These are phyloP conservation scores for Lycophotia porphyrea DNA, from an alignment of 2,888 invertebrate genomes.

Conservation along the genomic window DNA sequence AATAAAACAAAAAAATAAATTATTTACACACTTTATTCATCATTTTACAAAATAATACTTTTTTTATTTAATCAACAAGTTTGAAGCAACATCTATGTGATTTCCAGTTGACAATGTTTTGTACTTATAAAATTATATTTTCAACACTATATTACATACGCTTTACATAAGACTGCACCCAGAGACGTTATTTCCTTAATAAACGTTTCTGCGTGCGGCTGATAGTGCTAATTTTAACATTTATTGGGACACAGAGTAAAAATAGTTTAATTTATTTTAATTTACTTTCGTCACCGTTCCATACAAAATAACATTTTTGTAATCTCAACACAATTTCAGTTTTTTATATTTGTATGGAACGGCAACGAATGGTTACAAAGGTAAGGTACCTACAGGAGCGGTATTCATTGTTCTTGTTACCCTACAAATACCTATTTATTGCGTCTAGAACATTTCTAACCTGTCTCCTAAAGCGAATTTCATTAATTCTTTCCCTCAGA, in stretches of 20 bases:
- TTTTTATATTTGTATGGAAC: conserved; percentile 34
- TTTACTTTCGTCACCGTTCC: neutral
- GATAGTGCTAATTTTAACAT: conserved; percentile 23
- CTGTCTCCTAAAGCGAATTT: conserved; percentile 5
- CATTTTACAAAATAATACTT: conserved; percentile 87
- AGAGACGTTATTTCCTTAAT: conserved; percentile 6
- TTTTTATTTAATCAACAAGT: conserved; percentile 75
- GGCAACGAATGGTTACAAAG: neutral
- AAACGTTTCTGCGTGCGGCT: conserved; percentile 25
- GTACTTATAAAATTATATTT: conserved; percentile 75
- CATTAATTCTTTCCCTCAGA: neutral
- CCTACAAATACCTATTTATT: conserved; percentile 24
- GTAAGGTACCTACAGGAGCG: neutral
- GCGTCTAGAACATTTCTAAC: conserved; percentile 8
- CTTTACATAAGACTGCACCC: conserved; percentile 22
- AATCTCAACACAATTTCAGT: neutral
- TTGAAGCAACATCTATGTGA: conserved; percentile 74
- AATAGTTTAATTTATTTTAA: conserved; percentile 21
- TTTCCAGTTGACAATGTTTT: conserved; percentile 72
- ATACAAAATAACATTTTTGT: conserved; percentile 6
- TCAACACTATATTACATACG: conserved; percentile 49
- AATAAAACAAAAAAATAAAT: conserved; percentile 67
- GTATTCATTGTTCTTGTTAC: conserved; percentile 33
- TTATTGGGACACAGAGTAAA: conserved; percentile 19
- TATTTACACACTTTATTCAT: conserved; percentile 79